These are phyloP conservation scores for Ornithoptera priamus DNA, from an alignment of 2,888 invertebrate species.

Conservation along the genomic window DNA sequence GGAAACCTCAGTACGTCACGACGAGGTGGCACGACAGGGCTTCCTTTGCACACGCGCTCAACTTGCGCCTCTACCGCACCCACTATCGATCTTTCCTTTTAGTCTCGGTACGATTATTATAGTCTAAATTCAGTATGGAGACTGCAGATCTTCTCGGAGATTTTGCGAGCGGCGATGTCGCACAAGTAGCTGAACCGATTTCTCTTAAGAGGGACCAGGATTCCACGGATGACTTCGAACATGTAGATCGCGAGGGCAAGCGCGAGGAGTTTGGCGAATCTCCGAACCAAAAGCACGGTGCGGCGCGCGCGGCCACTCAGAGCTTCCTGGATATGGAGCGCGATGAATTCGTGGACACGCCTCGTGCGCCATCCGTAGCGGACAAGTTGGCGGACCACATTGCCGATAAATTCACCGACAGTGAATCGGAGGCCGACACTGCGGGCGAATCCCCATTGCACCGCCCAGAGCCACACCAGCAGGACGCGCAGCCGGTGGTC, in stretches of 20 bases:
- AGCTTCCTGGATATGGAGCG: conserved; percentile 75
- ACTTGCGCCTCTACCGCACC: conserved; percentile 51
- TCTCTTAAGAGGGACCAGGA: conserved; percentile 82
- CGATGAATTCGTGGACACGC: conserved; percentile 63
- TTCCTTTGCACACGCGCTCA: conserved; percentile 48
- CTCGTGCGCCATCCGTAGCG: conserved; percentile 57
- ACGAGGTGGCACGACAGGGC: conserved; percentile 66
- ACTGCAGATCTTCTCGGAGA: conserved; percentile 62
- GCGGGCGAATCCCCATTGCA: conserved; percentile 72
- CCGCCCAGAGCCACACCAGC: conserved; percentile 50
- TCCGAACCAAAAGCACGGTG: conserved; percentile 49
- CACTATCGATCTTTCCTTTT: conserved; percentile 53
- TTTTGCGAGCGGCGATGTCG: conserved; percentile 60
- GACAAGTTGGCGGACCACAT: conserved; percentile 65
- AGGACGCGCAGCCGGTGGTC: conserved; percentile 36
- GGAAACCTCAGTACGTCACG: conserved; percentile 61
- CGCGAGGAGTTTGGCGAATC: conserved; percentile 57
- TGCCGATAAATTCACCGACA: conserved; percentile 80
- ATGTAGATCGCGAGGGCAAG: conserved; percentile 82
- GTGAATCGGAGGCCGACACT: conserved; percentile 77
- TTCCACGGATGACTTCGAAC: conserved; percentile 87
- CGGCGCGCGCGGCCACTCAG: conserved; percentile 56
- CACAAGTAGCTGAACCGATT: conserved; percentile 36
- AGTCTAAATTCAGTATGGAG: conserved; percentile 52
- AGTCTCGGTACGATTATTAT: conserved; percentile 37